A percentile compares a stretch with the other conserved stretches of the same genome.
These are phyloP conservation scores for Elephantulus edwardii DNA, from an alignment of 2,113 vertebrate species.

Conservation along the genomic window DNA sequence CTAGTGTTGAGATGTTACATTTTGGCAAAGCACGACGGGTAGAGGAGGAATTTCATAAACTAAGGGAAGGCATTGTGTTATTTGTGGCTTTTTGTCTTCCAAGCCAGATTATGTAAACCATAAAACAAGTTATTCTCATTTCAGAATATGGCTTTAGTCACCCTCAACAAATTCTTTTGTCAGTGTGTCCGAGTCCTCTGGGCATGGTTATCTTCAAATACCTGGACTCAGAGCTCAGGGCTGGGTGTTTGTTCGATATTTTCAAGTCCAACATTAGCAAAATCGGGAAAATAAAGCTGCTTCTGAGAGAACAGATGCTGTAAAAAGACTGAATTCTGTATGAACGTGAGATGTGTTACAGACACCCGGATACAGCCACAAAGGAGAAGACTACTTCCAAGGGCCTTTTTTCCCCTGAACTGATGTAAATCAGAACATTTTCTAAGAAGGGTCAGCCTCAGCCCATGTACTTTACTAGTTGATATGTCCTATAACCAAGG, in stretches of 20 bases:
- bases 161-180: conserved; percentile 13
- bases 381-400: not conserved
- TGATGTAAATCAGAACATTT: conserved; percentile 63
- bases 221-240: not conserved
- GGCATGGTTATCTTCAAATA: not conserved
- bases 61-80: not conserved
- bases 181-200: not conserved
- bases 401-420: conserved; percentile 9
- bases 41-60: not conserved
- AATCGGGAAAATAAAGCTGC: not conserved
- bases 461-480: conserved; percentile 69
- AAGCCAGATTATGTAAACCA: not conserved
- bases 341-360: not conserved
- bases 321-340: conserved; percentile 21
- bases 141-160: conserved; percentile 36
- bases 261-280: not conserved
- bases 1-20: not conserved
- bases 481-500: conserved; percentile 49
- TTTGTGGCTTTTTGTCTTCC: not conserved
- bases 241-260: not conserved
- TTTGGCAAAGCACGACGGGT: not conserved
- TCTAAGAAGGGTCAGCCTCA: conserved; percentile 50
- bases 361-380: not conserved
- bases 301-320: not conserved
- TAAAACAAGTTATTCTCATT: conserved; percentile 5